Evolutionary conservation across 2,888 invertebrate genomes (phyloP), one percentile per base, ranked within the genome.

Genomic region (Sialis fuliginosa): DNA sequence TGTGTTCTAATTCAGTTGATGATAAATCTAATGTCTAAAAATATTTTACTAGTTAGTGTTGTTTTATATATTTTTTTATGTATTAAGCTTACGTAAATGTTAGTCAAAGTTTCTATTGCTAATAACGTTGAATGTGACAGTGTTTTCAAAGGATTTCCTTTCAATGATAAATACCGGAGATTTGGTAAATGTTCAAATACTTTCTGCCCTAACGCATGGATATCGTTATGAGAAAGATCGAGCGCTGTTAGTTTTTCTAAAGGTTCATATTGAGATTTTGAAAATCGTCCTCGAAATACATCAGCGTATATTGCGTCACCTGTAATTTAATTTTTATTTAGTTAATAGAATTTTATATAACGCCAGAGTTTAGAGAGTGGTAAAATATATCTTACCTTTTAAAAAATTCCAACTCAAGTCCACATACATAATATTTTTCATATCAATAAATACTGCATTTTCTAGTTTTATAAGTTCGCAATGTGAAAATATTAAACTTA

Each of bases 271-370:
- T 63, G 63, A 4, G 66, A 66, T 47, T 68, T 63, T 49, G 69
- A 69, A 58, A 76, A 79, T 0, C 74, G 74, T 0, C 81, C 81
- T 56, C 75, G 75, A 61, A 81, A 81, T 48, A 79, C 71, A 54
- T 79, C 77, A 13, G 75, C 68, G 43, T 71, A 66, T 37, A 81
- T 58, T 39, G 72, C 71, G 47, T 78, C 76, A n/a, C 72, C 77
- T 76, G 59, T 10, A 44, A 30, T 1, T 22, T 22, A 22, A 22
- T 22, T 22, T 22, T 22, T 22, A 22, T 22, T 22, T 22, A 22
- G 22, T 22, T 22, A 22, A 22, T 22, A 22, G 22, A 22, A 22
- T 22, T n/a, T n/a, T n/a, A n/a, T n/a, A n/a, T n/a, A n/a, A n/a
- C n/a, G n/a, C n/a, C n/a, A n/a, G n/a, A n/a, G n/a, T n/a, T 22